phyloP scores from a whole-genome alignment of 2,888 invertebrate genomes.

The Pyrrhosoma nymphula region DNA sequence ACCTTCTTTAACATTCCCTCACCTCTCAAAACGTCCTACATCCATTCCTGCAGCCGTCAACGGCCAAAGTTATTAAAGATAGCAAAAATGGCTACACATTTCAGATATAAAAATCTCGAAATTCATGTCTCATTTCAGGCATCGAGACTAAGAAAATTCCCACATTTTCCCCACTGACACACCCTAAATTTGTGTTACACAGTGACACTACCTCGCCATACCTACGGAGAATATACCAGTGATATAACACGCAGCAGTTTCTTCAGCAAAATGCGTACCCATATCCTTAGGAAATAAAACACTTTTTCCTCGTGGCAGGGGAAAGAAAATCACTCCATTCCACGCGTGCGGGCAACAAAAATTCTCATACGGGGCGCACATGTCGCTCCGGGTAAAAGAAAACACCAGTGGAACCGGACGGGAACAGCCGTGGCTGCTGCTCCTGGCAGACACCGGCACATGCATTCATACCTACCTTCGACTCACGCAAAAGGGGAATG shows the following conservation, averaged over 20 bases:
- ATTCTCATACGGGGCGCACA: neutral
- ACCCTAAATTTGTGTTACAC: neutral
- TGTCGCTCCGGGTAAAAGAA: neutral
- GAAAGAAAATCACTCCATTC: neutral
- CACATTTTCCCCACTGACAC: too few species aligned
- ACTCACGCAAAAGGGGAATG: neutral
- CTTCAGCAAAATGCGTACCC: neutral
- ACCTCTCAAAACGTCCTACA: too few species aligned
- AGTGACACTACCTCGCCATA: neutral
- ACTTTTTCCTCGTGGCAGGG: neutral
- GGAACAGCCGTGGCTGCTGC: neutral
- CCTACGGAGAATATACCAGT: neutral
- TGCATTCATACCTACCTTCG: too few species aligned
- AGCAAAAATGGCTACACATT: too few species aligned
- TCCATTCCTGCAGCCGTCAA: too few species aligned
- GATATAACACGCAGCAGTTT: neutral
- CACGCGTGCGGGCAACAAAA: neutral
- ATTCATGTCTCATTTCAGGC: too few species aligned
- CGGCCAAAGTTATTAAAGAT: too few species aligned
- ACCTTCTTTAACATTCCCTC: too few species aligned
- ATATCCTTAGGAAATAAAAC: neutral
- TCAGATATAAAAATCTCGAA: too few species aligned
- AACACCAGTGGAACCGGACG: neutral
- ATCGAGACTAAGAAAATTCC: too few species aligned
- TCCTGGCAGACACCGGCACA: too few species aligned